These are phyloP conservation scores for Odontomyia ornata DNA, from an alignment of 2,888 invertebrate genomes.

Conservation along the genomic window DNA sequence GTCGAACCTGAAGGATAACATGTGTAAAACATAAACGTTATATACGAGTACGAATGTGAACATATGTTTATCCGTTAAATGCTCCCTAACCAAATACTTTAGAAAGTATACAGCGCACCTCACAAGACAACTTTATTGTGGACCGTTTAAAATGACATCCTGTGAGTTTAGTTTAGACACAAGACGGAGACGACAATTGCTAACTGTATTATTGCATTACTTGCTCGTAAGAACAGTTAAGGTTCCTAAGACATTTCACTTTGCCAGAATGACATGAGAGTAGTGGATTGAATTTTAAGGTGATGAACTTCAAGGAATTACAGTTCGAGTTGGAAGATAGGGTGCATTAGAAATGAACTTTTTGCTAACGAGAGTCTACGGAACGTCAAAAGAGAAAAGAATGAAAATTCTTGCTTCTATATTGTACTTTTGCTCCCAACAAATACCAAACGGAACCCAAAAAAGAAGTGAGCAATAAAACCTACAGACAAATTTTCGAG, in stretches of 20 bases:
- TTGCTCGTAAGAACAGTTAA: neutral
- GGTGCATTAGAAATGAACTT: too few relatives aligned
- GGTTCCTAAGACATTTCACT: neutral
- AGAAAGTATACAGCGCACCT: neutral
- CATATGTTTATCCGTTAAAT: neutral
- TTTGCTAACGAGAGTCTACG: too few relatives aligned
- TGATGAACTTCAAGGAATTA: too few relatives aligned
- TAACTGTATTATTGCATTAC: constrained; percentile 10
- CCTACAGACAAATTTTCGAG: too few relatives aligned
- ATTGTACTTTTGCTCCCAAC: too few relatives aligned
- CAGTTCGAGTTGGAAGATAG: too few relatives aligned
- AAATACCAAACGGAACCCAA: too few relatives aligned
- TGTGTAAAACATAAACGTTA: neutral
- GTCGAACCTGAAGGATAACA: neutral
- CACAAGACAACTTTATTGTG: neutral
- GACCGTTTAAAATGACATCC: constrained; percentile 4
- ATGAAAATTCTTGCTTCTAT: too few relatives aligned
- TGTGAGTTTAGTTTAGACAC: neutral
- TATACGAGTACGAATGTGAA: too few relatives aligned
- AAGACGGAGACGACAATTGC: constrained; percentile 6
- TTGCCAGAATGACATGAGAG: neutral
- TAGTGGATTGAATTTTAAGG: neutral
- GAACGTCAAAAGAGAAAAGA: too few relatives aligned
- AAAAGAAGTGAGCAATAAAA: too few relatives aligned
- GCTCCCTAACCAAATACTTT: neutral